Conservation (phyloP, 1,140 invertebrate species). For the Anadara kagoshimensis region DNA sequence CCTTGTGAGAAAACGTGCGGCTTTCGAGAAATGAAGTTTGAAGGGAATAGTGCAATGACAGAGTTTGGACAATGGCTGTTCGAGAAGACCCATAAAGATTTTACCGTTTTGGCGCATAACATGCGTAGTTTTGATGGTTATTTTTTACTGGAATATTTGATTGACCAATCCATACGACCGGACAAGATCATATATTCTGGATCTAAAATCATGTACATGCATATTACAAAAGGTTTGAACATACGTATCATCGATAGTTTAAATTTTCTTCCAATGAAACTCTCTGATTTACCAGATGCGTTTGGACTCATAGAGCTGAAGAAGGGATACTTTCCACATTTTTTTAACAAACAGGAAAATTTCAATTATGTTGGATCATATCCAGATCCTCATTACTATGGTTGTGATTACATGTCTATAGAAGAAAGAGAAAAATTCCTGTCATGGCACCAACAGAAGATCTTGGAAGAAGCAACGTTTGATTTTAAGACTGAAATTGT, state of each 20-base stretch:
- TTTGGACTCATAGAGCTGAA: constrained; percentile 17
- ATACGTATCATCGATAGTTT: constrained; percentile 24
- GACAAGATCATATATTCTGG: constrained; percentile 29
- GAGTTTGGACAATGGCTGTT: constrained; percentile 29
- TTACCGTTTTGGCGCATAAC: constrained; percentile 27
- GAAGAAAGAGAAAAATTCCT: constrained; percentile 13
- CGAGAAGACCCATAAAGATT: constrained; percentile 1
- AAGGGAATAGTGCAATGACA: background rate
- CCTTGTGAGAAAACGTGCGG: constrained; percentile 30
- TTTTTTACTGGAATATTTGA: constrained; percentile 24
- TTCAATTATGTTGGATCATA: constrained; percentile 23
- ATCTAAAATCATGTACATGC: constrained; percentile 31
- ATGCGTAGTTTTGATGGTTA: constrained; percentile 26
- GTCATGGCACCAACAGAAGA: constrained; percentile 7
- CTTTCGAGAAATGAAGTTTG: constrained; percentile 24
- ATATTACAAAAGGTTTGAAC: constrained; percentile 17
- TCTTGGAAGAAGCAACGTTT: constrained; percentile 15
- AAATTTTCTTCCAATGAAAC: constrained; percentile 28
- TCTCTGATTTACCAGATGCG: constrained; percentile 15
- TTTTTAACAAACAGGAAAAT: constrained; percentile 29
- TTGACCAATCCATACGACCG: constrained; percentile 24
- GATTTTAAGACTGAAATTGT: constrained; percentile 28
- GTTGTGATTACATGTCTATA: constrained; percentile 18
- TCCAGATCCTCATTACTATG: constrained; percentile 22
- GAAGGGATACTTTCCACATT: constrained; percentile 32